Base-by-base conservation (phyloP, 2,888 invertebrate genomes). In the Xestia c-nigrum region DNA sequence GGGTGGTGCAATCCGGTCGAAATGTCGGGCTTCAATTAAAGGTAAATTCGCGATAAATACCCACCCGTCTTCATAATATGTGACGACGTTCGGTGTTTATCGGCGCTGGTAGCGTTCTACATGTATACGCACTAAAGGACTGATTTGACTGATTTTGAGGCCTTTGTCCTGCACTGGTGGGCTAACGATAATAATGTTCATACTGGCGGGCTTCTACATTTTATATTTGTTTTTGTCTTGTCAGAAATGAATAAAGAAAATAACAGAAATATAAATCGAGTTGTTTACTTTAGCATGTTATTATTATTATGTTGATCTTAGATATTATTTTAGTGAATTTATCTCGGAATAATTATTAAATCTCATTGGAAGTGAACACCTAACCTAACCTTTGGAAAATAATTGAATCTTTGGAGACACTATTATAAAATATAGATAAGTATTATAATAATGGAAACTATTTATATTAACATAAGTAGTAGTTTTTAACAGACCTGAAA, bases 291-390 rank as follows among this genome's bases (percentile, higher is more conserved):
- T 2, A 61, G 38, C 10, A 61, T 61, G 21, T 21, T 38, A 19
- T 38, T 24, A 9, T 9, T 61, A 31, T n/a, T n/a, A 38, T 9
- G 38, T 38, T 59, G 59, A 31, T 59, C 31, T 59, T 59, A 59
- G 59, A 59, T 59, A 47, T 63, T 21, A 65, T 76, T 65, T 38
- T 57, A 76, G 16, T 40, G 1, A 55, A 24, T 46, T 38, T 38
- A 5, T n/a, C 16, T 19, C 40, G 10, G 9, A 76, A 57, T 16
- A 76, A 57, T 16, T 31, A 47, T 24, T 40, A 0, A 16, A 38
- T 77, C 12, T 77, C 24, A 77, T 46, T 74, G 6, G 50, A 74
- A 75, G 5, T 46, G 5, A 52, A 74, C n/a, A 57, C 57, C 57
- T 14, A 16, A 52, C n/a, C 52, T 21, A 7, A 24, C 38, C 21